Evolutionary conservation across 1,140 invertebrate genomes (phyloP), one percentile per base, ranked within the genome.

Genomic region (Drosophila azteca): DNA sequence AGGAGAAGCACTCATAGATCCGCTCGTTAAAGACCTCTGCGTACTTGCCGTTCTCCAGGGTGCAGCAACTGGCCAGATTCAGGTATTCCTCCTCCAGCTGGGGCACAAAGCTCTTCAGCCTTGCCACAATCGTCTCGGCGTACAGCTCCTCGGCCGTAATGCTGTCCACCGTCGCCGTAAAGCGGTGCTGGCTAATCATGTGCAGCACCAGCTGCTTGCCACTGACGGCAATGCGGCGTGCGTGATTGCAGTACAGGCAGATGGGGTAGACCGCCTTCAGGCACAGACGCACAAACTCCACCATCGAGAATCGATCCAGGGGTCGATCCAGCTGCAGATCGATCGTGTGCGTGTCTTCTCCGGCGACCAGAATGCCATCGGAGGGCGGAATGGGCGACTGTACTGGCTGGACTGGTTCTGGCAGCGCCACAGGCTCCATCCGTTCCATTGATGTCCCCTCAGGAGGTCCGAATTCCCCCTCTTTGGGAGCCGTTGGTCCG

Each of bases 231-330:
- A 97, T 96, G 66, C 95, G 94, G 20, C 95, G 93, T 0, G 95
- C 96, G 92, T 97, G 96, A 88, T 96, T 96, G 80, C 96, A 97
- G 84, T 96, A 97, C 31, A 96, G 93, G 90, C 96, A 97, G 29
- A 92, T 93, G 4, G 93, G 92, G 79, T 94, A 94, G 0, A 95
- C 95, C 2, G 93, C 93, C 63, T 93, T 92, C 24, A 97, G 92
- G 90, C 96, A 96, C 62, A 94, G 94, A 90, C 95, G 95, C 8
- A 97, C 76, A 54, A 97, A 92, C 43, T 95, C 93, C 65, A 95
- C 94, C 51, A 95, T 92, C 39, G 94, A 93, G 91, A 96, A 94
- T 77, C 94, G 95, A 74, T 96, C 95, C 43, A 97, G 89, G 3
- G 95, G 94, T 46, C 94, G 94, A 71, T 96, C 94, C 8, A 97